phyloP scores from a whole-genome alignment of 2,113 vertebrate species.

The Oenanthe oenanthe region DNA sequence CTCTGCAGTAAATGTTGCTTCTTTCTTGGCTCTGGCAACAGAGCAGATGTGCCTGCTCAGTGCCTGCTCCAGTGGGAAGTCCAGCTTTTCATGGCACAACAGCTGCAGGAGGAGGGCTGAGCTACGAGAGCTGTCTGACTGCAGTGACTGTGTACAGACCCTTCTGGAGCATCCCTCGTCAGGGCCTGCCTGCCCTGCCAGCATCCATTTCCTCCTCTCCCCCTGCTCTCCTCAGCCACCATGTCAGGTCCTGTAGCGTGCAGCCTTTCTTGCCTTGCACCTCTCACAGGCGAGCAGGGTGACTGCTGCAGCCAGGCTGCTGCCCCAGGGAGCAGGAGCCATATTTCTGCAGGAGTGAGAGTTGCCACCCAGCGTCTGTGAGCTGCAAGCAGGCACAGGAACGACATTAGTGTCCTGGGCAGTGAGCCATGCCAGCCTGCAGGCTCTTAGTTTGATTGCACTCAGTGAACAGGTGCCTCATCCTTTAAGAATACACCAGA shows the following conservation, averaged over 20 bases:
- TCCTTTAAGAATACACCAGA: not conserved
- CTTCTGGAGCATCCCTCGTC: not conserved
- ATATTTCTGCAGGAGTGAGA: not conserved
- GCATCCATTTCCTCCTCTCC: not conserved
- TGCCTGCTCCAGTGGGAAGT: not conserved
- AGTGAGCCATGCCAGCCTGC: not conserved
- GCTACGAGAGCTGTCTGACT: not conserved
- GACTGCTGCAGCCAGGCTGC: not conserved
- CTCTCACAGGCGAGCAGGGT: not conserved
- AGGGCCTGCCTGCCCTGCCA: conserved; percentile 20
- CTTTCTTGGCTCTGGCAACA: not conserved
- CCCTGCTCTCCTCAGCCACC: not conserved
- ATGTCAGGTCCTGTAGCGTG: fast-evolving
- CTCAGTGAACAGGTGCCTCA: not conserved
- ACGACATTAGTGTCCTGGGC: not conserved
- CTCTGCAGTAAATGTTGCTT: not conserved
- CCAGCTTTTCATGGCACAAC: not conserved
- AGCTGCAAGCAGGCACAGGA: not conserved
- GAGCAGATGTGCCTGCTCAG: not conserved
- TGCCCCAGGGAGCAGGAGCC: not conserved
- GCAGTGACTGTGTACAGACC: fast-evolving
- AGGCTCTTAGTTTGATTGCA: not conserved
- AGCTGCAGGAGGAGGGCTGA: not conserved
- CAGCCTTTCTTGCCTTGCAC: not conserved
- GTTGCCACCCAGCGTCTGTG: not conserved